phyloP scores from a whole-genome alignment of 2,113 vertebrate species.

The Perca flavescens region DNA sequence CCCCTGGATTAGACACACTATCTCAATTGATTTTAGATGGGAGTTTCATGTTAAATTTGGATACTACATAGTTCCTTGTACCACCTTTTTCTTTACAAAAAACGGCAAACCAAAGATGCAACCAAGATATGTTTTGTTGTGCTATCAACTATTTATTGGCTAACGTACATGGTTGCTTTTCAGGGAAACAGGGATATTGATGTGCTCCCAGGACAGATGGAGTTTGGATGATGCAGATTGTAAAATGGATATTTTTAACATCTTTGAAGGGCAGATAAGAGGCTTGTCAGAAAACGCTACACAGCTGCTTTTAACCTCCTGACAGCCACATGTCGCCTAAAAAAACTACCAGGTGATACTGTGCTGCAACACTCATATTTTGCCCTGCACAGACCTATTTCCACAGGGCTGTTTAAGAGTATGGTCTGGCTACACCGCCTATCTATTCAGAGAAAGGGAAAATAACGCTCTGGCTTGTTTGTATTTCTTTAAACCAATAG shows the following conservation, averaged over 20 bases:
- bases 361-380: neutral
- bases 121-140: neutral
- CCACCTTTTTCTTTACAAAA: conserved; percentile 18
- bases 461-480: too few relatives aligned
- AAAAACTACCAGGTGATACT: conserved; percentile 8
- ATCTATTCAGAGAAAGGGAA: too few relatives aligned
- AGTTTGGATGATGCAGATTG: conserved; percentile 27
- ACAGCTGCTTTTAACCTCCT: conserved; percentile 40
- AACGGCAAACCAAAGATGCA: neutral
- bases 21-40: neutral
- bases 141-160: conserved; percentile 2
- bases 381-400: neutral
- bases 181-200: conserved; percentile 44
- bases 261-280: conserved; percentile 49
- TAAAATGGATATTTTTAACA: conserved; percentile 55
- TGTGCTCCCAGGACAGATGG: conserved; percentile 16
- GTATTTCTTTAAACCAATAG: too few relatives aligned
- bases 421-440: too few relatives aligned
- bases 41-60: neutral
- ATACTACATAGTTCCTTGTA: neutral
- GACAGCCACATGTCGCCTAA: conserved; percentile 28
- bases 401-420: too few relatives aligned
- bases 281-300: conserved; percentile 21
- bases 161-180: conserved; percentile 10
- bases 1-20: rapidly evolving